Evolutionary conservation across 2,888 invertebrate species (phyloP).

Genomic region (Notodonta ziczac): DNA sequence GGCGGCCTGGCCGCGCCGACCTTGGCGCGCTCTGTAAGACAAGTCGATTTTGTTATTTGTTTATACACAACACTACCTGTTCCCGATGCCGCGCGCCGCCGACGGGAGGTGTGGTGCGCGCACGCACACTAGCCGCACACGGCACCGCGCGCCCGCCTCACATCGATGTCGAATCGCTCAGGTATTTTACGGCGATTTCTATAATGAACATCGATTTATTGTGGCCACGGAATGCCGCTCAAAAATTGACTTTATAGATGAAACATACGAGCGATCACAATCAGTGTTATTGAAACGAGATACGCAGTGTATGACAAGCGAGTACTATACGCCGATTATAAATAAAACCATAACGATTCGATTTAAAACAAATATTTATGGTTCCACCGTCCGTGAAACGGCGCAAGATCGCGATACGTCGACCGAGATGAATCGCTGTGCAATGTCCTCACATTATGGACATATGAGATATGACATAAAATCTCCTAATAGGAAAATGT

Average conservation of each 20-base stretch:
- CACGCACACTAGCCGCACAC: constrained; percentile 37
- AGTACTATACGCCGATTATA: constrained; percentile 62
- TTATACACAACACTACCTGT: constrained; percentile 84
- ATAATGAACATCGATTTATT: constrained; percentile 81
- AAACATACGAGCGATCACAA: constrained; percentile 69
- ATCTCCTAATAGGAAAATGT: constrained; percentile 66
- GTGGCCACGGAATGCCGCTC: constrained; percentile 66
- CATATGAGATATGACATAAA: constrained; percentile 48
- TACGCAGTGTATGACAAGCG: constrained; percentile 51
- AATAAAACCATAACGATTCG: constrained; percentile 57
- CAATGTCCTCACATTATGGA: constrained; percentile 57
- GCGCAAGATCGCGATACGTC: constrained; percentile 23
- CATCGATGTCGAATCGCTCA: constrained; percentile 71
- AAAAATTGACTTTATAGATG: constrained; percentile 69
- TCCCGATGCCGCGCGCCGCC: constrained; percentile 44
- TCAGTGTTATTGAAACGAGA: constrained; percentile 66
- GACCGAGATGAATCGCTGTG: constrained; percentile 44
- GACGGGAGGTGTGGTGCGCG: constrained; percentile 44
- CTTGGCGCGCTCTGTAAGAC: constrained; percentile 80
- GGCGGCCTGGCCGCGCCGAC: constrained; percentile 62
- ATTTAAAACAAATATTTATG: constrained; percentile 58
- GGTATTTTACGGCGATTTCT: constrained; percentile 80
- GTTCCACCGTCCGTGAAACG: constrained; percentile 34
- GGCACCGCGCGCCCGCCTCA: constrained; percentile 45
- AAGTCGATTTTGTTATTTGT: constrained; percentile 84